Base-by-base conservation (phyloP, 2,113 vertebrate species). In the Amphiprion percula region DNA sequence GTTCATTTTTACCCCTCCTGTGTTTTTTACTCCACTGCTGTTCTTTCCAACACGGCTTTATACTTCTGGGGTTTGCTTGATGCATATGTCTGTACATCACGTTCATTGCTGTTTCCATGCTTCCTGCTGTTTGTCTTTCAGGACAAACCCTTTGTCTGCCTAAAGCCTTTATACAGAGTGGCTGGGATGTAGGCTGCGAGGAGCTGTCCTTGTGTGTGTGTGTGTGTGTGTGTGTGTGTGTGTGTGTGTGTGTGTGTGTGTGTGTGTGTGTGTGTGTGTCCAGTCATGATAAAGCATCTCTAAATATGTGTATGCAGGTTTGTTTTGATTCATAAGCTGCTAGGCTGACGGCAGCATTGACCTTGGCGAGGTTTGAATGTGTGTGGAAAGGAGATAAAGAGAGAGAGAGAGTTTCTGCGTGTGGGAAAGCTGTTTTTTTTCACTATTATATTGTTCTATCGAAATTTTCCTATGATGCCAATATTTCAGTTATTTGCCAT, bases 401-500 rank as follows among this genome's bases (percentile, higher is more conserved):
- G 11, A n/a, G 17, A 69, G 0, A 14, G 26, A 26, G 26, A 26
- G 26, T 2, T 26, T 26, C 26, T 26, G 26, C 64, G 50, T 33
- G n/a, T 47, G 33, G 79, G 61, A 74, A 71, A 28, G 44, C 61
- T 24, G 30, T 67, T 68, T 33, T 12, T 12, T 49, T 28, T 14
- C 9, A 37, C 7, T 44, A 62, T 67, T 63, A 66, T 55, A 82
- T 81, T 74, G 52, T 80, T 80, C 55, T 59, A 52, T 55, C 66
- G 74, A 77, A 81, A 88, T 68, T 79, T 74, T 67, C 78, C 77
- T 77, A 81, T 85, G 94, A 94, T 93, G 94, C 92, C 87, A 78
- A 77, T 83, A 72, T 83, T 80, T 52, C 64, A 87, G 72, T 79
- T 77, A 80, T 91, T 80, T 87, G 71, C 63, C 62, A 54, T 46